These are phyloP conservation scores for Channallabes apus DNA, from an alignment of 2,797 vertebrate genomes.

Conservation along the genomic window DNA sequence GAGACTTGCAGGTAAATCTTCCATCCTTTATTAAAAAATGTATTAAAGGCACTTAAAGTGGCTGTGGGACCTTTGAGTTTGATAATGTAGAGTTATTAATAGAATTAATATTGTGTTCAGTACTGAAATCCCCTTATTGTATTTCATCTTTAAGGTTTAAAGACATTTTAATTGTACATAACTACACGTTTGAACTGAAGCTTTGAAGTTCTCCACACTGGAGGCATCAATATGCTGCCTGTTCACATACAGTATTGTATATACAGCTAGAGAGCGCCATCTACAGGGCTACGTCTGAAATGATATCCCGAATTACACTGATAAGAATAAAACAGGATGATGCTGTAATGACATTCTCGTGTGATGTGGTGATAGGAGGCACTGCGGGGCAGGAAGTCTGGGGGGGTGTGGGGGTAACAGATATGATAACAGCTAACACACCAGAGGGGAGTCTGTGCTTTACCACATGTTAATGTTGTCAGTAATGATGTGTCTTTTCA, in stretches of 20 bases:
- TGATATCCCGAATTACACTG: too few relatives aligned
- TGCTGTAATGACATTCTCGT: too few relatives aligned
- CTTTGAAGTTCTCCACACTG: not conserved
- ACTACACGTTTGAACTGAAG: not conserved
- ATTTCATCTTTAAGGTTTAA: not conserved
- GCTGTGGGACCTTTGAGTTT: not conserved
- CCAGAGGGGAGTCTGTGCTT: too few relatives aligned
- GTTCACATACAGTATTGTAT: not conserved
- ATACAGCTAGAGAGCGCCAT: conserved; percentile 1
- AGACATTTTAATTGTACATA: not conserved
- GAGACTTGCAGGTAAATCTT: not conserved
- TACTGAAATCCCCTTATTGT: not conserved
- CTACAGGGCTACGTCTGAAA: not conserved
- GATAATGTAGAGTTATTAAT: not conserved
- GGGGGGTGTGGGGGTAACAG: too few relatives aligned
- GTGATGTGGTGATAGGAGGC: too few relatives aligned
- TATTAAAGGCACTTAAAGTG: not conserved
- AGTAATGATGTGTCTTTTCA: too few relatives aligned
- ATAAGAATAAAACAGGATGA: not conserved
- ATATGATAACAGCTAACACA: too few relatives aligned
- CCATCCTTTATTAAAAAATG: not conserved
- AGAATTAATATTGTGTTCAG: not conserved
- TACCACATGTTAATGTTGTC: too few relatives aligned
- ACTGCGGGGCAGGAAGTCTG: too few relatives aligned
- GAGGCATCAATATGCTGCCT: not conserved